Base-by-base conservation (phyloP, 2,888 invertebrate genomes). In the Callimorpha dominula region DNA sequence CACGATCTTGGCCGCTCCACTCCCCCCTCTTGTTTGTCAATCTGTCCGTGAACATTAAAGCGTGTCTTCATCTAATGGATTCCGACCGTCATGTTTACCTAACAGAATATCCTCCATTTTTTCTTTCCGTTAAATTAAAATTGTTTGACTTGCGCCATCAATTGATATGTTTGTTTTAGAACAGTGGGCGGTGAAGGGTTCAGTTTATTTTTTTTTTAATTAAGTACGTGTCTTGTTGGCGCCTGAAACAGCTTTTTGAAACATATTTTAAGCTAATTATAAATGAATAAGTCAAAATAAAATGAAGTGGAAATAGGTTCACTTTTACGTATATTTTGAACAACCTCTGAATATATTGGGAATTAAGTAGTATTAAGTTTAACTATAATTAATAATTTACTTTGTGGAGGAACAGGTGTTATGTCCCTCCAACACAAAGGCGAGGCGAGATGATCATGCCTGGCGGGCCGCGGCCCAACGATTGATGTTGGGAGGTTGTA, bases 21-120 rank as follows among this genome's bases (percentile, higher is more conserved):
- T 60, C 31, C 60, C 20, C 75, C 71, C 70, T 68, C 73, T 68
- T 86, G 84, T 89, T 90, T 91, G 92, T 92, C 92, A 87, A 89
- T 86, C 84, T 82, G 90, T 89, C 92, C 77, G 86, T 84, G 87
- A 77, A 85, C 86, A 79, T 85, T 86, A 86, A 86, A 86, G 82
- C 83, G 72, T 75, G 88, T 89, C 89, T 89, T 89, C 89, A 88
- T 91, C 88, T 92, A 92, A 91, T 92, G 92, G 92, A 90, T 90
- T 87, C 89, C 81, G 82, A 66, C 85, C 83, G 78, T 78, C 81
- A 84, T 91, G 90, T 91, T 91, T 91, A 90, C 86, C 85, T 78
- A 85, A 78, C 82, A 85, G 80, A 83, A 82, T 83, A 82, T 80
- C 76, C 73, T 72, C 69, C 69, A 69, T 78, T 85, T 81, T 83